phyloP scores from a whole-genome alignment of 2,113 vertebrate genomes.

The Thalassoma bifasciatum region DNA sequence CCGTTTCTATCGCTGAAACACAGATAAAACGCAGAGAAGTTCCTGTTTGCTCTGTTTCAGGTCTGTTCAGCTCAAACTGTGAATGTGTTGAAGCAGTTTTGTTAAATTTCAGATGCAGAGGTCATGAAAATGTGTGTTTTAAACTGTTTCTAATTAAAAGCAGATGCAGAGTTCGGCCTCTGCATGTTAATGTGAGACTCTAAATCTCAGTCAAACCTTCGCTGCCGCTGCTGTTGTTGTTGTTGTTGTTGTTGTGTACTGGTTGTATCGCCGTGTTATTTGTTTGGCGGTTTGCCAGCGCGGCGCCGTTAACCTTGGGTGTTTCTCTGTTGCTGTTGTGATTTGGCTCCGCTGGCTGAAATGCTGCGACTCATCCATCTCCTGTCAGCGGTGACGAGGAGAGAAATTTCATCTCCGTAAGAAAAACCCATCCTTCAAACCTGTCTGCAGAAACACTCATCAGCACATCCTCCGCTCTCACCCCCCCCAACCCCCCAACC shows the following conservation, averaged over 20 bases:
- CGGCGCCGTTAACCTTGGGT: conserved; percentile 32
- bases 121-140: too few species aligned
- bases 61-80: too few species aligned
- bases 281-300: not conserved
- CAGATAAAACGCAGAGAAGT: too few species aligned
- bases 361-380: conserved; percentile 55
- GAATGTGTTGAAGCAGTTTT: too few species aligned
- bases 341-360: conserved; percentile 20
- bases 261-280: not conserved
- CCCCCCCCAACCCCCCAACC: not conserved
- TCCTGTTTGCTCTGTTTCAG: too few species aligned
- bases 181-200: not conserved
- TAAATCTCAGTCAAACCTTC: not conserved
- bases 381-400: conserved; percentile 42
- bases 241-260: too few species aligned
- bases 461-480: conserved; percentile 25
- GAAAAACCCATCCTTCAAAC: conserved; percentile 53
- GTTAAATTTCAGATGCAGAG: too few species aligned
- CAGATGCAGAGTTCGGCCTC: not conserved
- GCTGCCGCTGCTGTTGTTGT: too few species aligned
- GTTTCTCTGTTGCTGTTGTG: conserved; percentile 21
- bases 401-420: conserved; percentile 44
- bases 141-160: not conserved
- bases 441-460: conserved; percentile 48
- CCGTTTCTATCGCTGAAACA: too few species aligned